A percentile compares a stretch with the other conserved stretches of the same genome.
phyloP scores from a whole-genome alignment of 1,140 invertebrate species.

The Apis dorsata region DNA sequence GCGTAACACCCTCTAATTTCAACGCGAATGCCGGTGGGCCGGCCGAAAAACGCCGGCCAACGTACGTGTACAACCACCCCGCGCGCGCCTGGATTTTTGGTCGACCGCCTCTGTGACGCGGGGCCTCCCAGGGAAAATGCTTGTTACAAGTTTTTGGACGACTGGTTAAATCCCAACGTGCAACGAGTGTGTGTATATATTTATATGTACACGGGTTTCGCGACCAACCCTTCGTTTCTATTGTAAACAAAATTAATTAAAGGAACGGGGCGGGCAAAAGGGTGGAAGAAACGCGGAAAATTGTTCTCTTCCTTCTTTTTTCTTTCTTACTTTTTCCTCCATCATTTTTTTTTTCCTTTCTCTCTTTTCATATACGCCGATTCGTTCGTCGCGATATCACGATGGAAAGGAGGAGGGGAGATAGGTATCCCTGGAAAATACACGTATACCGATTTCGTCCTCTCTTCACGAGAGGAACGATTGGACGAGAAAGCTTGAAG shows the following conservation, averaged over 20 bases:
- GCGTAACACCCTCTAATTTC: conserved; percentile 33
- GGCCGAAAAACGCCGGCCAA: conserved; percentile 11
- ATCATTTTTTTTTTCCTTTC: not conserved
- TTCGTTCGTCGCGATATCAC: too few relatives aligned
- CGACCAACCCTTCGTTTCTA: not conserved
- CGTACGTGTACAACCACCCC: not conserved
- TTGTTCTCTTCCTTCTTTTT: not conserved
- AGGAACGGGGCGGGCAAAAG: not conserved
- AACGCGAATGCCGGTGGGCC: not conserved
- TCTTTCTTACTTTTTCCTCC: not conserved
- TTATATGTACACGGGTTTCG: not conserved
- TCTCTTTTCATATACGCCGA: not conserved
- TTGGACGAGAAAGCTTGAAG: not conserved
- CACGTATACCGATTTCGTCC: not conserved
- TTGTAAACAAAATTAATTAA: conserved; percentile 22
- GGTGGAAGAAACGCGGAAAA: too few relatives aligned
- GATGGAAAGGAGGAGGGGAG: too few relatives aligned
- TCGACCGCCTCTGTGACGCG: not conserved
- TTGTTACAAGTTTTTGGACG: conserved; percentile 26
- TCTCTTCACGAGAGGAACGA: not conserved
- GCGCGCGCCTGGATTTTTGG: conserved; percentile 2
- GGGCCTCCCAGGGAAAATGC: not conserved
- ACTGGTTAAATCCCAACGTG: conserved; percentile 1
- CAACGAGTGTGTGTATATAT: not conserved
- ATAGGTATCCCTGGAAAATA: too few relatives aligned